Evolutionary conservation across 2,888 invertebrate species (phyloP).

Genomic region (Druceiella hillmani): DNA sequence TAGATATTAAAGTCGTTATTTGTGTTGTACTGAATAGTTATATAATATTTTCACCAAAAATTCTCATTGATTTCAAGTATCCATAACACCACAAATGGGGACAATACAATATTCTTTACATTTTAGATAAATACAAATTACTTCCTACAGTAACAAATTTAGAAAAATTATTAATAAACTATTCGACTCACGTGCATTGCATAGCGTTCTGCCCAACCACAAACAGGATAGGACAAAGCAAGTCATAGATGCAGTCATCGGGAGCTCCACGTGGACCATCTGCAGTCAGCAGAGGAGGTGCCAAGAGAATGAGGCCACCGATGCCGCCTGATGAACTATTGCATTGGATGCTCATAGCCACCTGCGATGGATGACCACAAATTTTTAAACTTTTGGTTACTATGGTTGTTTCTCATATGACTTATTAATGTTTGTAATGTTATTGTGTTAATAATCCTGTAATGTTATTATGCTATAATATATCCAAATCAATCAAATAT

Average conservation of each 20-base stretch:
- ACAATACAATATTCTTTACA: too few species aligned
- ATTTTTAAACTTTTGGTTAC: conserved; percentile 16
- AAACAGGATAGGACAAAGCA: conserved; percentile 56
- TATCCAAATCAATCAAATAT: too few species aligned
- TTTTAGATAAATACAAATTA: too few species aligned
- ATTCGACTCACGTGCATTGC: conserved; percentile 24
- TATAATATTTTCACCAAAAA: too few species aligned
- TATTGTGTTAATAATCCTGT: background rate
- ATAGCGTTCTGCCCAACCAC: conserved; percentile 57
- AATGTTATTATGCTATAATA: background rate
- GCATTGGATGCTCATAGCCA: background rate
- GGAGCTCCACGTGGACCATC: conserved; percentile 60
- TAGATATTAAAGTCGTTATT: too few species aligned
- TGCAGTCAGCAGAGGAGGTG: conserved; percentile 61
- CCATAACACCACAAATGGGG: too few species aligned
- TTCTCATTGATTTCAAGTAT: too few species aligned
- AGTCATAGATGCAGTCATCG: conserved; percentile 56
- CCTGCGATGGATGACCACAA: background rate
- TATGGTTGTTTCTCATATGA: conserved; percentile 1
- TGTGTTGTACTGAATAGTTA: too few species aligned
- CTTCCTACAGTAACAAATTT: too few species aligned
- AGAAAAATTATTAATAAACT: too few species aligned
- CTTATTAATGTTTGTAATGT: background rate
- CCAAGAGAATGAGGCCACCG: conserved; percentile 61
- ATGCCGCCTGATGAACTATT: conserved; percentile 30